Evolutionary conservation across 2,888 invertebrate genomes (phyloP).

Genomic region (Pedicia rivosa): DNA sequence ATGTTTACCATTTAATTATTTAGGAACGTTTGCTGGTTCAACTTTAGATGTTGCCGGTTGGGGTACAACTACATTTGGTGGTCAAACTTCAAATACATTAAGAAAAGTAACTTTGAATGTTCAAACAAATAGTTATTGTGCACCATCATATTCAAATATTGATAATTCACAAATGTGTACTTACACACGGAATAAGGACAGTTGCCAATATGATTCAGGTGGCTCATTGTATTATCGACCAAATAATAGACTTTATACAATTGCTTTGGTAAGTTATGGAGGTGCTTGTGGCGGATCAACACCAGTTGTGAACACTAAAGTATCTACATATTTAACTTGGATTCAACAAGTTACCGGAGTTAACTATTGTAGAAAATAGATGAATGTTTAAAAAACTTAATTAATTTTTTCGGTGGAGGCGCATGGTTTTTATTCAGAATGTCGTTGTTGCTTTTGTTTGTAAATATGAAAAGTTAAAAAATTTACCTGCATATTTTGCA

Average conservation of each 20-base stretch:
- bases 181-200: slow-evolving; percentile 30
- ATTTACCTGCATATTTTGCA: too few relatives aligned
- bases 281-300: slow-evolving; percentile 26
- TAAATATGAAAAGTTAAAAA: too few relatives aligned
- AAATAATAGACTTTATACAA: slow-evolving; percentile 23
- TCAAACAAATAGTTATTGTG: slow-evolving; percentile 30
- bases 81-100: slow-evolving; percentile 32
- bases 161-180: slow-evolving; percentile 32
- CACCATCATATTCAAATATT: slow-evolving; percentile 14
- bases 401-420: too few relatives aligned
- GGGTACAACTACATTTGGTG: slow-evolving; percentile 39
- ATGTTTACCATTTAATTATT: slow-evolving; percentile 11
- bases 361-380: background rate
- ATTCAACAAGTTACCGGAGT: slow-evolving; percentile 17
- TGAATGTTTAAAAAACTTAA: too few relatives aligned
- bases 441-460: too few relatives aligned
- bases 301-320: slow-evolving; percentile 34
- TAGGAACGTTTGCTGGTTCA: slow-evolving; percentile 9
- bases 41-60: slow-evolving; percentile 32
- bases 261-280: slow-evolving; percentile 34
- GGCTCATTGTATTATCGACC: slow-evolving; percentile 32
- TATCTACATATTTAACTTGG: slow-evolving; percentile 34
- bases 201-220: slow-evolving; percentile 35
- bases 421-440: too few relatives aligned
- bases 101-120: slow-evolving; percentile 35